A percentile compares a stretch with the other conserved stretches of the same genome.
These are phyloP conservation scores for Chymomyza amoena DNA, from an alignment of 2,888 invertebrate genomes.

Conservation along the genomic window DNA sequence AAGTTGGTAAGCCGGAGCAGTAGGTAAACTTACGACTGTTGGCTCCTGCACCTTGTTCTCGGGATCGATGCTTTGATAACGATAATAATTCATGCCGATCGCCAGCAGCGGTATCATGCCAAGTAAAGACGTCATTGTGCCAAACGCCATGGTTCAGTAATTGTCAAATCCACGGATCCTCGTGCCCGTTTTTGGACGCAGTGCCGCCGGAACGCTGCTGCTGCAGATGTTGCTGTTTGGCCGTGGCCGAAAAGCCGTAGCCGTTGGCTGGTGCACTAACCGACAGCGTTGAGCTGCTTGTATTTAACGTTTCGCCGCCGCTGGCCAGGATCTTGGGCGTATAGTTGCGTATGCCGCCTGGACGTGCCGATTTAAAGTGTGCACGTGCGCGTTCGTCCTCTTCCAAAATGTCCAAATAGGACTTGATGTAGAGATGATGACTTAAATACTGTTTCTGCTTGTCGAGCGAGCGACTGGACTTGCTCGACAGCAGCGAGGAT, in stretches of 20 bases:
- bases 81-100: constrained; percentile 88
- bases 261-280: constrained; percentile 59
- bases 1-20: not conserved
- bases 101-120: constrained; percentile 90
- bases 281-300: constrained; percentile 44
- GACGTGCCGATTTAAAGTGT: constrained; percentile 80
- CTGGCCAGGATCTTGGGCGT: constrained; percentile 84
- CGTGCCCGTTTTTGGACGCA: constrained; percentile 34
- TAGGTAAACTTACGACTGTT: constrained; percentile 82
- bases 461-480: constrained; percentile 73
- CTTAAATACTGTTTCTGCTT: constrained; percentile 80
- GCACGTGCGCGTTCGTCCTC: constrained; percentile 79
- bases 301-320: constrained; percentile 16
- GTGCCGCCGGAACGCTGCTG: not conserved
- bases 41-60: constrained; percentile 88
- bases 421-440: constrained; percentile 81
- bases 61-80: constrained; percentile 90
- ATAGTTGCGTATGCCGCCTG: constrained; percentile 85
- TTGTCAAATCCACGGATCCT: constrained; percentile 84
- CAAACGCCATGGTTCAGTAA: constrained; percentile 80
- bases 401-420: constrained; percentile 80
- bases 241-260: constrained; percentile 36
- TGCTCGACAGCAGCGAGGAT: constrained; percentile 61
- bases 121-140: constrained; percentile 84
- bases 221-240: not conserved